These are phyloP conservation scores for Chaetodon trifascialis DNA, from an alignment of 2,113 vertebrate genomes.

Conservation along the genomic window DNA sequence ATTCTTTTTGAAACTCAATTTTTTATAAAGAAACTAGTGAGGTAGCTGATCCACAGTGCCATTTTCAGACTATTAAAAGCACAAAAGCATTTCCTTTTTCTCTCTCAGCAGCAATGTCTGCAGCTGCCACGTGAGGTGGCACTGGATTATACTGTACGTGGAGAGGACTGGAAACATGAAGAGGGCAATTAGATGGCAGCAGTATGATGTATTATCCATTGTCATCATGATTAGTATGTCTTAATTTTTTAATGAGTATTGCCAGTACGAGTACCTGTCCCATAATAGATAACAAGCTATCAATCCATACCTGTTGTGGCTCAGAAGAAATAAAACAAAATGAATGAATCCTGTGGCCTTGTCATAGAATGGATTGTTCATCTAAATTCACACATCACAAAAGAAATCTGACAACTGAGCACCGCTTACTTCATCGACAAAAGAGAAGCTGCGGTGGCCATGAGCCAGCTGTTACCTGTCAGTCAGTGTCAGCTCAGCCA, in stretches of 20 bases:
- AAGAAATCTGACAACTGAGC: not conserved
- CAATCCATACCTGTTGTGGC: not conserved
- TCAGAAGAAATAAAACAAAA: not conserved
- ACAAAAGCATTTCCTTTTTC: conserved; percentile 20
- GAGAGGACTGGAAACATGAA: conserved; percentile 21
- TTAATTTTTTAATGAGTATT: not conserved
- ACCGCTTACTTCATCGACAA: not conserved
- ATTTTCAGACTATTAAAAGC: conserved; percentile 32
- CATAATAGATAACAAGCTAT: not conserved
- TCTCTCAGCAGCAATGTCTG: not conserved
- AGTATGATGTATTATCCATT: conserved; percentile 18
- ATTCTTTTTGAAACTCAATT: conserved; percentile 12
- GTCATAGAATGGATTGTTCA: not conserved
- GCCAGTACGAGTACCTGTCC: not conserved
- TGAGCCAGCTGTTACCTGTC: conserved; percentile 24
- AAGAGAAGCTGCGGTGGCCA: not conserved
- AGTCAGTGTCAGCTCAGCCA: conserved; percentile 25
- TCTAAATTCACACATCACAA: not conserved
- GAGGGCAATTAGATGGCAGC: conserved; percentile 14
- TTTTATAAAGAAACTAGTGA: conserved; percentile 4
- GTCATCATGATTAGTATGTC: conserved; percentile 1
- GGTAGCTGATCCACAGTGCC: conserved; percentile 18
- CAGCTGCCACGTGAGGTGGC: conserved; percentile 1
- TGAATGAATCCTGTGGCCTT: not conserved
- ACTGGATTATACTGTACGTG: not conserved